Evolutionary conservation across 2,888 invertebrate species (phyloP), one percentile per base, ranked within the genome.

Genomic region (Anodontia alba): DNA sequence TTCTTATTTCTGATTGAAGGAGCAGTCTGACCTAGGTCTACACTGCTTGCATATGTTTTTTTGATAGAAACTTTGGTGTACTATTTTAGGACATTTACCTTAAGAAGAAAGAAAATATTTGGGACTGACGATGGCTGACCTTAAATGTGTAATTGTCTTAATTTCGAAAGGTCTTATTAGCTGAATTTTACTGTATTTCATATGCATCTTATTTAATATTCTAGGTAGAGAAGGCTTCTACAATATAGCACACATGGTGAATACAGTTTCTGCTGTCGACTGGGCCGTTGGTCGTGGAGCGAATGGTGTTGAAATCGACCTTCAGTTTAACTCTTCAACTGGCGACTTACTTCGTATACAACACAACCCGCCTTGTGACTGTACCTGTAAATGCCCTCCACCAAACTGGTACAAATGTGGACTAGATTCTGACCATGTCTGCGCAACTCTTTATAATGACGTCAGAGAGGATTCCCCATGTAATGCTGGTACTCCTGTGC

Each of bases 221-320:
- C n/a, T n/a, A n/a, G n/a, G n/a, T n/a, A n/a, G n/a, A n/a, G n/a
- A n/a, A 62, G 76, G 69, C 15, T 70, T 76, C 42, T 76, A 76
- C 46, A 76, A 70, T n/a, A 76, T 76, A 17, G 76, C 68, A 1
- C 76, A 76, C 46, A 70, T 72, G 77, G 49, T 62, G 33, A 78
- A 78, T 36, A 73, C 73, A 29, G 49, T 57, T 3, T 51, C n/a
- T 10, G 42, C 68, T 10, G 73, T 73, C 5, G 78, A 73, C 42
- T 78, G 78, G 78, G 78, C 78, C 0, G 26, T 73, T 0, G 78
- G 46, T 15, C 68, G 33, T 20, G 78, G 78, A 42, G 73, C 78
- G 3, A 78, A 78, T 54, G 78, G 57, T 26, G 69, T 78, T 0
- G 73, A 78, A 49, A 73, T 73, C 15, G 78, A 78, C 29, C 23